phyloP scores from a whole-genome alignment of 2,888 invertebrate genomes.

The Blastobasis adustella region DNA sequence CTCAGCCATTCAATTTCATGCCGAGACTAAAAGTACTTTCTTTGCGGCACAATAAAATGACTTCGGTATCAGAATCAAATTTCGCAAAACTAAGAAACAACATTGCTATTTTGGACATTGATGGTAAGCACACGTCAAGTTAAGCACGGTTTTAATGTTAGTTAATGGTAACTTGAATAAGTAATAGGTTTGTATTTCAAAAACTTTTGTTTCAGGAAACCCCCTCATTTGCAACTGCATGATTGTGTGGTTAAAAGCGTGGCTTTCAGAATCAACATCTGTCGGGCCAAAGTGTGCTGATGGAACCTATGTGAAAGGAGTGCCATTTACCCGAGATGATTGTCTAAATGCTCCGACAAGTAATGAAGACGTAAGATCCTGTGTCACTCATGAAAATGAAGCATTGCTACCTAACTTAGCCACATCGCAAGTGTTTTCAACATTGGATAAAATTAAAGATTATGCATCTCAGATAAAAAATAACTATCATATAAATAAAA shows the following conservation, averaged over 20 bases:
- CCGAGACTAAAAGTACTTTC: slow-evolving; percentile 87
- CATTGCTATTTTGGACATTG: slow-evolving; percentile 87
- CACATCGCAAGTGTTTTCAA: slow-evolving; percentile 75
- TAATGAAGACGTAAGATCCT: slow-evolving; percentile 75
- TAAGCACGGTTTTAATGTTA: no score
- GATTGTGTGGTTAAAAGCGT: slow-evolving; percentile 87
- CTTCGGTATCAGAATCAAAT: slow-evolving; percentile 81
- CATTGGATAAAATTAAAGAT: slow-evolving; percentile 73
- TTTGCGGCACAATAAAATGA: slow-evolving; percentile 84
- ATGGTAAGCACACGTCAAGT: slow-evolving; percentile 74
- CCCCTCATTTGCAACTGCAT: slow-evolving; percentile 88
- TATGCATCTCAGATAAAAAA: slow-evolving; percentile 59
- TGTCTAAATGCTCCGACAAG: slow-evolving; percentile 68
- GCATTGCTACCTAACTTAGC: slow-evolving; percentile 70
- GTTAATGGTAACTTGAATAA: not conserved
- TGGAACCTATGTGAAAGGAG: slow-evolving; percentile 83
- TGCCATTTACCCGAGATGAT: slow-evolving; percentile 81
- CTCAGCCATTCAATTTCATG: slow-evolving; percentile 89
- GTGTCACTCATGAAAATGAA: slow-evolving; percentile 80
- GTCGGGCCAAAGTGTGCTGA: slow-evolving; percentile 87
- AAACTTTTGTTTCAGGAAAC: slow-evolving; percentile 77
- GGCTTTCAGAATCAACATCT: slow-evolving; percentile 84
- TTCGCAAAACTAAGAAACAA: slow-evolving; percentile 86
- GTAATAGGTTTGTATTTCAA: not conserved
- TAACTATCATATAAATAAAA: slow-evolving; percentile 59